phyloP scores from a whole-genome alignment of 1,140 invertebrate species.

The Oppia nitens region DNA sequence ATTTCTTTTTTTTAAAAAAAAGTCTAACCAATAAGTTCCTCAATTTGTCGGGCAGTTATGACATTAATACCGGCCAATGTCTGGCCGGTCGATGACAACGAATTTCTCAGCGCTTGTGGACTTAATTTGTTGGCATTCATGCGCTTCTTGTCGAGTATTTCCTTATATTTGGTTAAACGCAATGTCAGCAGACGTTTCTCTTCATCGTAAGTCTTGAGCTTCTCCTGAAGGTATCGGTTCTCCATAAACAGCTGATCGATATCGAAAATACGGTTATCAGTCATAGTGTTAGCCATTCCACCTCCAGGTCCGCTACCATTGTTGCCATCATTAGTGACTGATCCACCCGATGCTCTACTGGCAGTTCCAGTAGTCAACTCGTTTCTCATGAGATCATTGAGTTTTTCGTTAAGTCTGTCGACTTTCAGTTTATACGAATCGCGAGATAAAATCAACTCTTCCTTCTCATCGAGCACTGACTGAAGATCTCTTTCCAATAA shows the following conservation, averaged over 20 bases:
- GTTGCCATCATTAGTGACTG: background rate
- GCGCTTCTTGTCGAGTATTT: conserved; percentile 31
- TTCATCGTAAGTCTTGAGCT: conserved; percentile 54
- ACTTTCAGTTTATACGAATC: conserved; percentile 72
- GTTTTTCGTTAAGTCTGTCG: conserved; percentile 59
- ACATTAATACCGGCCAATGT: conserved; percentile 10
- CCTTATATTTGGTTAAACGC: conserved; percentile 33
- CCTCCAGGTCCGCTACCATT: background rate
- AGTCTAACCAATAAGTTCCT: too few relatives aligned
- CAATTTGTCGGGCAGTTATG: conserved; percentile 25
- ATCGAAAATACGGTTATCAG: background rate
- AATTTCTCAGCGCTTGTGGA: conserved; percentile 11
- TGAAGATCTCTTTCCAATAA: conserved; percentile 55
- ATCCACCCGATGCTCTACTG: conserved; percentile 45
- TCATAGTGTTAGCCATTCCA: background rate
- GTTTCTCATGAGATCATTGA: conserved; percentile 49
- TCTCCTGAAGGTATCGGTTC: conserved; percentile 49
- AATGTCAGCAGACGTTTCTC: conserved; percentile 48
- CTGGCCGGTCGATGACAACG: conserved; percentile 23
- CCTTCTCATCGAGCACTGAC: conserved; percentile 61
- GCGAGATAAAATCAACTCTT: conserved; percentile 57
- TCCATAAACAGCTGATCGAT: conserved; percentile 6
- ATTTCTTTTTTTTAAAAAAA: too few relatives aligned
- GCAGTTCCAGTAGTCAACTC: conserved; percentile 61
- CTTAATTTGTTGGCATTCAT: conserved; percentile 29